Percentiles rank a stretch among this genome's conserved stretches.
phyloP scores from a whole-genome alignment of 2,113 vertebrate species.

The Catagonus wagneri region DNA sequence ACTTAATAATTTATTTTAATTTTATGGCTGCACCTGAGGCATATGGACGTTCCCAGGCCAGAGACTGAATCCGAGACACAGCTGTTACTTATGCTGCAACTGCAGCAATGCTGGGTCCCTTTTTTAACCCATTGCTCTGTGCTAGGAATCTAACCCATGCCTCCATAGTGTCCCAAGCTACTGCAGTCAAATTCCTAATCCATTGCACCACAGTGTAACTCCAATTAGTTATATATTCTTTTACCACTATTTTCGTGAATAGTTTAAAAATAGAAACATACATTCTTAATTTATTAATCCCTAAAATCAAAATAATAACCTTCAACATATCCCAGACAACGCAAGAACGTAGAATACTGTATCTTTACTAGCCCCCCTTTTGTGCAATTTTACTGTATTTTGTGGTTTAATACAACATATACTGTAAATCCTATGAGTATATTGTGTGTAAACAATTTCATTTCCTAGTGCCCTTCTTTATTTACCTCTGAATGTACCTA shows the following conservation, averaged over 20 bases:
- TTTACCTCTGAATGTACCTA: neutral
- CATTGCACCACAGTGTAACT: too few species aligned
- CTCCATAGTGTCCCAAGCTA: too few species aligned
- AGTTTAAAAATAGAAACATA: neutral
- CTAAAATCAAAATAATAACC: neutral
- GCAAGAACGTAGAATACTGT: neutral
- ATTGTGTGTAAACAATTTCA: neutral
- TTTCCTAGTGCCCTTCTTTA: neutral
- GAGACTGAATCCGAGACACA: too few species aligned
- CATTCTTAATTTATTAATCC: neutral
- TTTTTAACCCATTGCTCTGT: too few species aligned
- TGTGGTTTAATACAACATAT: neutral
- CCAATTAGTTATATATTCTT: neutral
- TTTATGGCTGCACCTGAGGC: too few species aligned
- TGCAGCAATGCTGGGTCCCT: too few species aligned
- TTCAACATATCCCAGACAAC: neutral
- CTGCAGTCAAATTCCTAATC: too few species aligned
- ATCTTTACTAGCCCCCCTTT: neutral
- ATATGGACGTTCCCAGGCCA: too few species aligned
- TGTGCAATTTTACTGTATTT: neutral
- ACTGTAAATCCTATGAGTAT: neutral
- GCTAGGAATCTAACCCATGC: too few species aligned
- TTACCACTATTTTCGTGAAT: neutral
- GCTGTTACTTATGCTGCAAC: too few species aligned
- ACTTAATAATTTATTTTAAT: too few species aligned